Base-by-base conservation (phyloP, 2,888 invertebrate species). In the Phaonia tiefii region DNA sequence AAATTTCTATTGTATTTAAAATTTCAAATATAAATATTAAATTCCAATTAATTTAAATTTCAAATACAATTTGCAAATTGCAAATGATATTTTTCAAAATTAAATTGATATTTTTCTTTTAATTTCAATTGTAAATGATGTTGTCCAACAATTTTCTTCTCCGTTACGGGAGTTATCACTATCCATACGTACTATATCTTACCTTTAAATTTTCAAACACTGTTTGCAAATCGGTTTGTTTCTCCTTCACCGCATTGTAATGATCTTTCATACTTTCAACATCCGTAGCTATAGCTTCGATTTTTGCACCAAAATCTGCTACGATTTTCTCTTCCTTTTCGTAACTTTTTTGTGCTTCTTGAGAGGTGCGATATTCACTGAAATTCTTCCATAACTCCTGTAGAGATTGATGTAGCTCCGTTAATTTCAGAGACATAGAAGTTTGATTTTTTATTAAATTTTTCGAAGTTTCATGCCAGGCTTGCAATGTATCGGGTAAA, bases 381-480 rank as follows among this genome's bases (percentile, higher is more conserved):
- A 90, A 85, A 91, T 93, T 92, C 15, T 86, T 86, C 42, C 92
- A 92, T 78, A 93, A 90, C 85, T 91, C 92, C 71, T 91, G 91
- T 70, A 95, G 91, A 49, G 92, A 92, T 65, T 91, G 87, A 37
- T 93, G 93, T 42, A 95, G 89, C 80, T 92, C 92, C 1, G 91
- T 91, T 20, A 95, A 89, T 84, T 93, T 92, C 65, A 88, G 89
- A 84, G 92, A 92, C 69, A 95, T 91, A 69, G 91, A 91, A 31
- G 93, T 94, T 84, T 95, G 94, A 89, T 95, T 95, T 82, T 93
- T 93, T 80, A 93, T 92, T 54, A 95, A 90, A 84, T 93, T 93
- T 86, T 93, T 93, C 10, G 94, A 93, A 7, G 94, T 92, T 11
- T 95, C 93, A 88, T 95, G 95, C 89, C 94, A 95, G 86, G 93